Evolutionary conservation across 1,140 invertebrate genomes (phyloP).

Genomic region (Hydropsyche tenuis): DNA sequence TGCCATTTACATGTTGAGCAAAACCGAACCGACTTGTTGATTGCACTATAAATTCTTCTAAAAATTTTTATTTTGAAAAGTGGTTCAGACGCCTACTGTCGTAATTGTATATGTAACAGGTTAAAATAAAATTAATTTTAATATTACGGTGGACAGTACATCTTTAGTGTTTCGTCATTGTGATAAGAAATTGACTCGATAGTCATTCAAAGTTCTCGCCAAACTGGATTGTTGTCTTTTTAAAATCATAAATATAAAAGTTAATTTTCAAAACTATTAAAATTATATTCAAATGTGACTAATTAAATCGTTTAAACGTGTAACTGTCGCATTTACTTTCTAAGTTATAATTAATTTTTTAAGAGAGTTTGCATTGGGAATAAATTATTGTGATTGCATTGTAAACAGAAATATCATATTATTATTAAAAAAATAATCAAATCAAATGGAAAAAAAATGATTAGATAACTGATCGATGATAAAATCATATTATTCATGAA

Average conservation of each 20-base stretch:
- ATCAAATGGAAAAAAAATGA: neutral
- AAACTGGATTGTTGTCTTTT: too few relatives aligned
- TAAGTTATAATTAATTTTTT: neutral
- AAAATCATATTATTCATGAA: neutral
- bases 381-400: neutral
- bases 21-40: slow-evolving; percentile 17
- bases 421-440: neutral
- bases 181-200: too few relatives aligned
- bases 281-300: too few relatives aligned
- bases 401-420: neutral
- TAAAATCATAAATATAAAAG: too few relatives aligned
- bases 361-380: too few relatives aligned
- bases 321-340: neutral
- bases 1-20: slow-evolving; percentile 19
- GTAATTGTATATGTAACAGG: neutral
- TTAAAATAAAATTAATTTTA: too few relatives aligned
- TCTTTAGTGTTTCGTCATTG: too few relatives aligned
- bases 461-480: slow-evolving; percentile 5
- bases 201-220: too few relatives aligned
- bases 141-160: too few relatives aligned
- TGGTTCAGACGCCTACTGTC: slow-evolving; percentile 4
- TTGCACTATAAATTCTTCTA: slow-evolving; percentile 22
- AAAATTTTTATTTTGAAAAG: slow-evolving; percentile 21
- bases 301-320: too few relatives aligned
- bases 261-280: too few relatives aligned